Conservation (phyloP, 2,888 invertebrate genomes). For the Zaprionus lineosus region DNA sequence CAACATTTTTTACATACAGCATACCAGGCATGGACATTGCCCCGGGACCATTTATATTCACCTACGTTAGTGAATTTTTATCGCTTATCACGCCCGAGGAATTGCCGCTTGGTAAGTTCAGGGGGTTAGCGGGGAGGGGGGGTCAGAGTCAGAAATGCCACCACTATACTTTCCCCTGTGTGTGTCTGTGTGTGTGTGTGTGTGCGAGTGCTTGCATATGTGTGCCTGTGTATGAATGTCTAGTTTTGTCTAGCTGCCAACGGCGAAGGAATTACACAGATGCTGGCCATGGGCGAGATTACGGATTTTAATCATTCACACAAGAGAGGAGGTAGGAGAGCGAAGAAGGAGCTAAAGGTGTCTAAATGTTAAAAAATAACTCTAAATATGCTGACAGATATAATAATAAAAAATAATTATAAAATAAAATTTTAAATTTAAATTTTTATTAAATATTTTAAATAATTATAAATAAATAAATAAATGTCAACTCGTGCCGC, state of each 20-base stretch:
- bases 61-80: conserved; percentile 82
- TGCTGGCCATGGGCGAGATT: background rate
- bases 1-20: conserved; percentile 81
- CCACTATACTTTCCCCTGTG: too few relatives aligned
- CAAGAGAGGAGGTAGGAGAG: too few relatives aligned
- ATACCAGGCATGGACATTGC: conserved; percentile 82
- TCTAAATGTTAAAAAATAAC: too few relatives aligned
- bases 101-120: conserved; percentile 81
- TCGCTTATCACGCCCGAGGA: conserved; percentile 83
- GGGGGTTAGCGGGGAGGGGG: conserved; percentile 1
- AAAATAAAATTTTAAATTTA: too few relatives aligned
- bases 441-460: too few relatives aligned
- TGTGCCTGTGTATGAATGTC: conserved; percentile 1
- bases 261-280: conserved; percentile 29
- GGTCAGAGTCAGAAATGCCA: too few relatives aligned
- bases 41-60: conserved; percentile 82
- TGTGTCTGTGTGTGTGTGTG: conserved; percentile 5
- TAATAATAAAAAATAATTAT: too few relatives aligned
- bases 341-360: too few relatives aligned
- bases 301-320: conserved; percentile 30
- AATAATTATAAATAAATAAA: too few relatives aligned
- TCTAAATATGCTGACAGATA: too few relatives aligned
- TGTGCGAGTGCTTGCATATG: background rate
- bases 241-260: conserved; percentile 33
- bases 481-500: too few relatives aligned